These are phyloP conservation scores for Garrulus glandarius DNA, from an alignment of 2,797 vertebrate species.

Conservation along the genomic window DNA sequence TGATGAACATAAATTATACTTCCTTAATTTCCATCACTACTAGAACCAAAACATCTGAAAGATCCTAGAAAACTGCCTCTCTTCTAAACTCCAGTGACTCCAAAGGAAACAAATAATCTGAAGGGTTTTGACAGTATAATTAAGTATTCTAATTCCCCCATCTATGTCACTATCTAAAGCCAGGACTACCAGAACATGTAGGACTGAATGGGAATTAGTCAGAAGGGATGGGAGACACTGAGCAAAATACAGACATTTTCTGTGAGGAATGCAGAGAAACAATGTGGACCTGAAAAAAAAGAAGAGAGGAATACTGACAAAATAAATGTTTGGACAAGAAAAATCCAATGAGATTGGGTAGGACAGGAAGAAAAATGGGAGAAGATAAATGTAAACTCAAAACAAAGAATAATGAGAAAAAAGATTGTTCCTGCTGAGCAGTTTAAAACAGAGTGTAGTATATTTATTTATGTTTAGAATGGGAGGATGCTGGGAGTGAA, in stretches of 20 bases:
- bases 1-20: neutral
- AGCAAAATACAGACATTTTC: neutral
- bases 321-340: neutral
- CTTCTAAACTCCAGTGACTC: neutral
- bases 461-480: neutral
- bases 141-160: neutral
- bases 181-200: neutral
- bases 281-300: neutral
- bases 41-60: constrained; percentile 19
- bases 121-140: neutral
- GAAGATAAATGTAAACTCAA: neutral
- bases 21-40: neutral
- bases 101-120: neutral
- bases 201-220: neutral
- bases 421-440: neutral
- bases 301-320: neutral
- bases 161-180: neutral
- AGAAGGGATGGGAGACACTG: neutral
- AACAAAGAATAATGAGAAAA: neutral
- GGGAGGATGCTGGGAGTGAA: neutral
- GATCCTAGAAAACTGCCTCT: neutral
- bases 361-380: neutral
- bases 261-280: neutral
- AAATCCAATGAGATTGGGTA: neutral
- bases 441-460: neutral